These are phyloP conservation scores for Gephyroberyx darwinii DNA, from an alignment of 2,797 vertebrate species.

Conservation along the genomic window DNA sequence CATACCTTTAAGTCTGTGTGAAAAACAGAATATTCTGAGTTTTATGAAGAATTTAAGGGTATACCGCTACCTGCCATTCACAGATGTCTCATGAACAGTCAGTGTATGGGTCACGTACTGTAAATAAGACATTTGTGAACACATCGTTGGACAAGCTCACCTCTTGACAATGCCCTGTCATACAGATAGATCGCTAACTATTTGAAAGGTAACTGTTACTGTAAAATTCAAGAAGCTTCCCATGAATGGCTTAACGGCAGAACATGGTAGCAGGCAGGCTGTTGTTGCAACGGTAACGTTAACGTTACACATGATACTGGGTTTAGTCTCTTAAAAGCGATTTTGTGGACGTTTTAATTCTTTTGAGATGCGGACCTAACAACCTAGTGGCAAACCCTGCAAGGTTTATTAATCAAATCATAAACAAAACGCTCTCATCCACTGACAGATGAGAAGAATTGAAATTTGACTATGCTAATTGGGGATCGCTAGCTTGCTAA, in stretches of 20 bases:
- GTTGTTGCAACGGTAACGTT: conserved; percentile 24
- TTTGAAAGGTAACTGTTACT: conserved; percentile 50
- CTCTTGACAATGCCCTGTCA: conserved; percentile 8
- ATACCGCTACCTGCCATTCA: neutral
- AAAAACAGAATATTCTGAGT: neutral
- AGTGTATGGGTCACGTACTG: neutral
- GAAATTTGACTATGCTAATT: neutral
- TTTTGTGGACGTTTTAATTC: neutral
- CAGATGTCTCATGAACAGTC: conserved; percentile 2
- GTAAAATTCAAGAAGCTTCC: conserved; percentile 73
- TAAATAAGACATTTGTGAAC: neutral
- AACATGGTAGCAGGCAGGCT: conserved; percentile 39
- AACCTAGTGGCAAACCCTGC: accelerated
- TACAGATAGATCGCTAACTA: conserved; percentile 19
- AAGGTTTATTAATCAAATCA: neutral
- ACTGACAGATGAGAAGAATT: neutral
- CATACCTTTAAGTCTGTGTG: neutral
- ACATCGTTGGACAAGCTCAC: neutral
- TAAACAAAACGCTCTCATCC: neutral
- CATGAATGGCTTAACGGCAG: conserved; percentile 51
- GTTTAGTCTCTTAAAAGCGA: neutral
- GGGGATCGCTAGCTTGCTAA: conserved; percentile 8
- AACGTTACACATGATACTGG: neutral
- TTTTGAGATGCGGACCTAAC: neutral
- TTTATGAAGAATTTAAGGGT: neutral